Evolutionary conservation across 2,797 vertebrate species (phyloP), one percentile per base, ranked within the genome.

Genomic region (Gallinago nigripennis): DNA sequence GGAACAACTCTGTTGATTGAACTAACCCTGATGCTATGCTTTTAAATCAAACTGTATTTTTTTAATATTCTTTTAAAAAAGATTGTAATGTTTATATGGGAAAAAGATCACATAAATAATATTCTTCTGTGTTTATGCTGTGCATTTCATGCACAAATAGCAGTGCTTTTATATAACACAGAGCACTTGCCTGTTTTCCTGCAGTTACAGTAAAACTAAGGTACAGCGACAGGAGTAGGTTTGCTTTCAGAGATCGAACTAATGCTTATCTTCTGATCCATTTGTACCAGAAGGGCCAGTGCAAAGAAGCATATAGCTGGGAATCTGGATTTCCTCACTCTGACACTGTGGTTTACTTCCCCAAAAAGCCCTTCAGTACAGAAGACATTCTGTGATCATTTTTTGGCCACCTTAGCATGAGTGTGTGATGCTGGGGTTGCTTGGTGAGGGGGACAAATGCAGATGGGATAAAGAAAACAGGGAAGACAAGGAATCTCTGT

Each of bases 1-100:
- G 79, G 84, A 91, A 89, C 53, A 86, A 86, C 87, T 87, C 82
- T 80, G 53, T 60, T 92, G 89, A 82, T 41, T 80, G 79, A 88
- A 85, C 68, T 68, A 91, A 70, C 43, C 45, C 25, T 45, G 51
- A 70, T 64, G 37, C 45, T 64, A 16, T 35, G 14, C 58, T 43
- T 77, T 69, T 78, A 94, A 88, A 71, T 23, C n/a, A 73, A 93
- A 77, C 19, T 43, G 43, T 53, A 43, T 60, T 89, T 94, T 82
- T 37, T 0, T 91, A 77, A 75, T 72, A 77, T 20, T 82, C 35
- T 79, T 93, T 91, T 2, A n/a, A 58, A 93, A 92, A 82, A 57
- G 28, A 70, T 58, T 33, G 20, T 37, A 9, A 11, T 77, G 41
- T 91, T 91, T 94, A 72, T 58, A 78, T 35, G 69, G 72, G 79